Percentiles rank a stretch among this genome's conserved stretches.
These are phyloP conservation scores for Perodicticus potto DNA, from an alignment of 2,797 vertebrate genomes.

Conservation along the genomic window DNA sequence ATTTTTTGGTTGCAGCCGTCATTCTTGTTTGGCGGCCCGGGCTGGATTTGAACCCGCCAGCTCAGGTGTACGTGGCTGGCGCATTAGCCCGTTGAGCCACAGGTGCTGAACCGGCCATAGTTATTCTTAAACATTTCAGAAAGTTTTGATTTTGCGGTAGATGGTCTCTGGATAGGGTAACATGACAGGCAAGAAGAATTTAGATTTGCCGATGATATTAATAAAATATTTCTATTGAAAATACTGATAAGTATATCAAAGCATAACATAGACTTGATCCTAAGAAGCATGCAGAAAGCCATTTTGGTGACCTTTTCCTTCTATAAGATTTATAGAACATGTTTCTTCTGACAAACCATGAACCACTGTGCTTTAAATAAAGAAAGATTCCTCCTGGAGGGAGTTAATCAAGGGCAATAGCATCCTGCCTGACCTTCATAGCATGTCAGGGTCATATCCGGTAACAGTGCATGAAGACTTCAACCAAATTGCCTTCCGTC, in stretches of 20 bases:
- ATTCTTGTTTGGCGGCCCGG: too few relatives aligned
- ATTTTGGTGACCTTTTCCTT: slow-evolving; percentile 49
- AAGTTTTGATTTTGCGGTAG: not conserved
- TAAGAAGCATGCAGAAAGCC: slow-evolving; percentile 35
- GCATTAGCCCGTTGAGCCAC: too few relatives aligned
- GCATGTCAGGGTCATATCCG: not conserved
- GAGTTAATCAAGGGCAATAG: slow-evolving; percentile 38
- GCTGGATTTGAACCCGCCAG: too few relatives aligned
- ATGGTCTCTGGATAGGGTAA: not conserved
- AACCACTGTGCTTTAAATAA: slow-evolving; percentile 59
- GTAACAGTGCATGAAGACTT: not conserved
- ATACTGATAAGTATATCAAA: not conserved
- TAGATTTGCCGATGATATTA: slow-evolving; percentile 34
- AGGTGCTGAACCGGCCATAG: not conserved
- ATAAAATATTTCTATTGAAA: slow-evolving; percentile 48
- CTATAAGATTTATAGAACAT: slow-evolving; percentile 35
- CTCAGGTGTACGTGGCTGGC: too few relatives aligned
- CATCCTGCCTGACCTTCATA: slow-evolving; percentile 2
- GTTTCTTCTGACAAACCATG: slow-evolving; percentile 57
- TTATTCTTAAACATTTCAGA: slow-evolving; percentile 18
- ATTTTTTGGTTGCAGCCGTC: too few relatives aligned
- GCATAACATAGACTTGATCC: not conserved
- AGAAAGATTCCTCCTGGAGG: slow-evolving; percentile 28
- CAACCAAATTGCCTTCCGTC: slow-evolving; percentile 6
- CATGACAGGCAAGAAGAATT: not conserved